Base-by-base conservation (phyloP, 1,140 invertebrate species). In the Lethrus apterus region DNA sequence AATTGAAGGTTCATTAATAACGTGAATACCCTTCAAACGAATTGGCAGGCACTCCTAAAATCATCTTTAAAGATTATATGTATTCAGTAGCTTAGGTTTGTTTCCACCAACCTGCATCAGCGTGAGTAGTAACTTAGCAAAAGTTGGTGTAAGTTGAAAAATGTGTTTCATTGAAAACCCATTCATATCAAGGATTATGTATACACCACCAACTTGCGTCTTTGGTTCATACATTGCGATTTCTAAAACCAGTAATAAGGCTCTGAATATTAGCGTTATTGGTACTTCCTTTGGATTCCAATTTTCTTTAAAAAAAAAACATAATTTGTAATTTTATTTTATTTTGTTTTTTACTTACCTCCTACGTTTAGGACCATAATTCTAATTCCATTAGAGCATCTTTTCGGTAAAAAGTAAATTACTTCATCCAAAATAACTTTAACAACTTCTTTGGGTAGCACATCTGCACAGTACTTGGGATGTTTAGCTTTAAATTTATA, bases 1-100 rank as follows among this genome's bases (percentile, higher is more conserved):
- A 17, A 89, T 70, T 54, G 75, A 79, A 1, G 85, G 83, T 61
- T 89, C 86, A 66, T 89, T 87, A 9, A 90, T 70, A 42, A 89
- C 72, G 58, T 90, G 85, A 30, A 84, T 75, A 1, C 72, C 75
- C 60, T 83, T 84, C 2, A 89, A 58, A 10, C 86, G 74, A 21
- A 72, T 55, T 0, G 85, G 83, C 20, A 79, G 66, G 50, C 78
- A 77, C 48, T 79, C 69, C 80, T 85, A 17, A 24, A 60, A 63
- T 21, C 5, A 29, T 40, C 14, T n/a, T 26, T 26, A 42, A 48
- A 35, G 17, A 19, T 20, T n/a, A 21, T 32, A 26, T 14, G 1
- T 19, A 32, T 33, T 10, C 18, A n/a, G 7, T 3, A 17, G 17
- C 11, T 3, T 31, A 18, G 17, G 10, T 18, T 44, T 51, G 58